These are phyloP conservation scores for Myotis yumanensis DNA, from an alignment of 2,113 vertebrate species.

Conservation along the genomic window DNA sequence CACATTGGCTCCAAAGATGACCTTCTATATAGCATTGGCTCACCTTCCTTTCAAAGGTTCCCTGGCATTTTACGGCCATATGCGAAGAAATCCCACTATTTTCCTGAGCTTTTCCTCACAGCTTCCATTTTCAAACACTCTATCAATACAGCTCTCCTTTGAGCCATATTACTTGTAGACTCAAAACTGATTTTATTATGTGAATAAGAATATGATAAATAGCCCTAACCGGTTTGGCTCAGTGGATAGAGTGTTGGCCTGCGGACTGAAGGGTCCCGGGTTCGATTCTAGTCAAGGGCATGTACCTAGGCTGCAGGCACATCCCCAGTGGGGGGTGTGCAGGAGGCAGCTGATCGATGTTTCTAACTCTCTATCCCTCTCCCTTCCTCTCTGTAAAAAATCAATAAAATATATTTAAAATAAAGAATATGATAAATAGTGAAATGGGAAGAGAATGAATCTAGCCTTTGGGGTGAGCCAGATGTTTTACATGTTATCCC, in stretches of 20 bases:
- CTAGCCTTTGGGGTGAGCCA: background rate
- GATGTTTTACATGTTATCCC: background rate
- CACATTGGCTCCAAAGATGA: background rate
- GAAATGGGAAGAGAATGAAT: background rate
- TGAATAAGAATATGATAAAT: background rate
- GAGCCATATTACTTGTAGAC: background rate
- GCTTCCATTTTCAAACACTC: background rate
- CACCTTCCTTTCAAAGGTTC: background rate
- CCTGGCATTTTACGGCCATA: background rate
- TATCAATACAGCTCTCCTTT: background rate
- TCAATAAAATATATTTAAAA: too few relatives aligned
- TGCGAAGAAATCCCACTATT: background rate
- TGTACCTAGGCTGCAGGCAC: too few relatives aligned
- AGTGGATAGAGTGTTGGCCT: too few relatives aligned
- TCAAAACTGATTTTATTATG: background rate
- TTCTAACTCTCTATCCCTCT: too few relatives aligned
- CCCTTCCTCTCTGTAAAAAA: too few relatives aligned
- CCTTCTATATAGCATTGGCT: background rate
- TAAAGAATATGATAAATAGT: background rate
- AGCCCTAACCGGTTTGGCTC: too few relatives aligned
- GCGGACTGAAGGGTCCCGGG: too few relatives aligned
- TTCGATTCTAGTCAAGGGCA: too few relatives aligned
- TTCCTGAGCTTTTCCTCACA: background rate
- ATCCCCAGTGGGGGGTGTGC: too few relatives aligned
- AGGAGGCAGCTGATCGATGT: too few relatives aligned